phyloP scores from a whole-genome alignment of 2,113 vertebrate species.

The Hepsetus odoe region DNA sequence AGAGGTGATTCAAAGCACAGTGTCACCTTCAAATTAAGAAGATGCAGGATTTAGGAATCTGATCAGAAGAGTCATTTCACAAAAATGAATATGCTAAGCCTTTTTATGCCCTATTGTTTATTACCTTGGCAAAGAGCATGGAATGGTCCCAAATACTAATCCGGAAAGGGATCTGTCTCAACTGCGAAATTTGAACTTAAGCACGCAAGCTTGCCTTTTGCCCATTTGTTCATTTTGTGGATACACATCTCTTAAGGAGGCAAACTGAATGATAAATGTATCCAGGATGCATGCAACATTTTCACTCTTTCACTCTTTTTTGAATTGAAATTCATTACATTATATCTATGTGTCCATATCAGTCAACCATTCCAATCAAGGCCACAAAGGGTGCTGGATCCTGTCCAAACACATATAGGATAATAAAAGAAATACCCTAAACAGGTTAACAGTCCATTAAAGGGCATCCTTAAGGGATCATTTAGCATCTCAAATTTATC shows the following conservation, averaged over 20 bases:
- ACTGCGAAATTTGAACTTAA: not conserved
- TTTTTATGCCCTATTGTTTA: constrained; percentile 20
- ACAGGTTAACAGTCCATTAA: no score
- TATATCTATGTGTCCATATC: no score
- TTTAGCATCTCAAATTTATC: no score
- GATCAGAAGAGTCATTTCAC: not conserved
- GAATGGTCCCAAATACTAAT: not conserved
- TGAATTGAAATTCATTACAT: no score
- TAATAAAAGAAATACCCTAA: no score
- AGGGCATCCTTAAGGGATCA: no score
- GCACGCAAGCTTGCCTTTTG: not conserved
- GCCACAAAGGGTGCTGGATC: no score
- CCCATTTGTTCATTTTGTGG: not conserved
- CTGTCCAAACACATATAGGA: no score
- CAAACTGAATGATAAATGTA: not conserved
- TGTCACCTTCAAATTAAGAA: constrained; percentile 42
- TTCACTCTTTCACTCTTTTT: no score
- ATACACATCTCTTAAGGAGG: not conserved
- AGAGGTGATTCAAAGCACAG: constrained; percentile 16
- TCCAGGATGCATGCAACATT: not conserved
- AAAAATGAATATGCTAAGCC: constrained; percentile 8
- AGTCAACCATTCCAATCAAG: no score
- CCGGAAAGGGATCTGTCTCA: not conserved
- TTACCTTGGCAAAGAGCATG: not conserved
- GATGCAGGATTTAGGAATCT: not conserved